phyloP scores from a whole-genome alignment of 2,888 invertebrate genomes.

The Ophion ventricosus region DNA sequence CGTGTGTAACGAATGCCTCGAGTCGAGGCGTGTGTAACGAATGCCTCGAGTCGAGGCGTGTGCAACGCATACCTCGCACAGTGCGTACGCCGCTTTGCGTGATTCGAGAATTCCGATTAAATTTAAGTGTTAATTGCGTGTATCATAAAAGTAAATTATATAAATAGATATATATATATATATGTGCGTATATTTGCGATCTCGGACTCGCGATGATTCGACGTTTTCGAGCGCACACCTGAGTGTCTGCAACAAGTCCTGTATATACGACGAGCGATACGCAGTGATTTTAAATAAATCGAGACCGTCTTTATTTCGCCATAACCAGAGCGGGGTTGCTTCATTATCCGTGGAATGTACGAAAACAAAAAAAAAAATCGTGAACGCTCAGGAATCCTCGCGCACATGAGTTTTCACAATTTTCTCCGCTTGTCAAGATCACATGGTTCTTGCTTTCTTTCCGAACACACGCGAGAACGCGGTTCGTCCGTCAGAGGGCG shows the following conservation, averaged over 20 bases:
- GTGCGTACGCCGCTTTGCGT: no score
- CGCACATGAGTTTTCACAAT: constrained; percentile 1
- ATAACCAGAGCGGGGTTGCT: not conserved
- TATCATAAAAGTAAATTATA: not conserved
- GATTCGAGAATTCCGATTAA: constrained; percentile 2
- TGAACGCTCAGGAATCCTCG: not conserved
- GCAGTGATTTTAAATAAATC: not conserved
- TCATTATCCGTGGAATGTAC: not conserved
- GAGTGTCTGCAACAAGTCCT: not conserved
- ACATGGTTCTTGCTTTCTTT: constrained; percentile 43
- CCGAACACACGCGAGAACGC: constrained; percentile 45
- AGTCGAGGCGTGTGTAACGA: no score
- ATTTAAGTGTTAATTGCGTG: not conserved
- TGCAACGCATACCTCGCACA: no score
- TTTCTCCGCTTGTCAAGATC: constrained; percentile 11
- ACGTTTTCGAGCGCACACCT: not conserved
- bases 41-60: no score
- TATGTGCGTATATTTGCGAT: not conserved
- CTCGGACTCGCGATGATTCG: not conserved
- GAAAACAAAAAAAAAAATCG: not conserved
- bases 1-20: no score
- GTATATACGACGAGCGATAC: not conserved
- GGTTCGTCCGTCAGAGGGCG: constrained; percentile 53
- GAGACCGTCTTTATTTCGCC: not conserved
- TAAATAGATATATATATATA: not conserved